Evolutionary conservation across 1,140 invertebrate species (phyloP).

Genomic region (Drosophila azteca): DNA sequence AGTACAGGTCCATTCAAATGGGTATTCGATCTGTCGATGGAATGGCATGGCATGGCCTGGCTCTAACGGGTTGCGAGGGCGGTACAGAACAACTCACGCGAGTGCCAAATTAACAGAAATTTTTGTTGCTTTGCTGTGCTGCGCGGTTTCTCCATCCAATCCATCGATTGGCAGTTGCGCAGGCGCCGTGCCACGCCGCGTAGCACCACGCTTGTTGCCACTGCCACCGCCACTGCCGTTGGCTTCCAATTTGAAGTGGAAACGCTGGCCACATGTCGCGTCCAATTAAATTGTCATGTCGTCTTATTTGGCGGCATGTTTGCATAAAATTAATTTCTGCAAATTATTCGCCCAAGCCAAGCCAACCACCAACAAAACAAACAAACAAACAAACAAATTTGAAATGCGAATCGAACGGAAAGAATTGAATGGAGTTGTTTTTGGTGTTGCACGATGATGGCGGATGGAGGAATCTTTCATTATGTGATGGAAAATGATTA

Average conservation of each 20-base stretch:
- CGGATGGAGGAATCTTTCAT: conserved; percentile 2
- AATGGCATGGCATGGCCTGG: neutral
- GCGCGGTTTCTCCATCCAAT: conserved; percentile 9
- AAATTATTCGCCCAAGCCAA: conserved; percentile 77
- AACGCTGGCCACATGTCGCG: conserved; percentile 75
- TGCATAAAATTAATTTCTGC: conserved; percentile 81
- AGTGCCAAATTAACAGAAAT: conserved; percentile 75
- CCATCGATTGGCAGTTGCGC: conserved; percentile 43
- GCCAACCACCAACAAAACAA: conserved; percentile 34
- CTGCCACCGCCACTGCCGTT: conserved; percentile 10
- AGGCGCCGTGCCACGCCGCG: conserved; percentile 49
- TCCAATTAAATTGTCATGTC: conserved; percentile 82
- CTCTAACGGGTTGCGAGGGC: conserved; percentile 36
- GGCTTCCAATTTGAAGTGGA: conserved; percentile 47
- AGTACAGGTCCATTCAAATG: conserved; percentile 48
- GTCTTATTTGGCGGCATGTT: conserved; percentile 81
- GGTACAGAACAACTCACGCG: conserved; percentile 55
- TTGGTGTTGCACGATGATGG: conserved; percentile 4
- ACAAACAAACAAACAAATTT: conserved; percentile 59
- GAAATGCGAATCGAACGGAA: conserved; percentile 10
- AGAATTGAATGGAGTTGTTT: conserved; percentile 36
- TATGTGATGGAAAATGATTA: too few species aligned
- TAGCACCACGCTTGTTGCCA: conserved; percentile 16
- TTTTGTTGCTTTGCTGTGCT: conserved; percentile 18
- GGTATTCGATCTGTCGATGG: conserved; percentile 38